phyloP scores from a whole-genome alignment of 1,140 invertebrate species.

The Trichonephila clavipes region DNA sequence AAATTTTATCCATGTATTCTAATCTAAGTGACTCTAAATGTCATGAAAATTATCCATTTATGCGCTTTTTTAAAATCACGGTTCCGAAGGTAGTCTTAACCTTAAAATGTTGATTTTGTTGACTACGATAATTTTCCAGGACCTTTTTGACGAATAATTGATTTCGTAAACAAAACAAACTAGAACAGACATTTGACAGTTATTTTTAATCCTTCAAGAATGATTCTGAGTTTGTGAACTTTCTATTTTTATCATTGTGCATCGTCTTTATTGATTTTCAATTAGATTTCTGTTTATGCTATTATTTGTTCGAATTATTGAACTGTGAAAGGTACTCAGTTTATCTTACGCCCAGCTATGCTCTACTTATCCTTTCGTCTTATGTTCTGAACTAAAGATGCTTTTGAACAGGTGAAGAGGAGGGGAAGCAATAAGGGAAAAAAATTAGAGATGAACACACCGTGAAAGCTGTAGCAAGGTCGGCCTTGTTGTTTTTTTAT shows the following conservation, averaged over 20 bases:
- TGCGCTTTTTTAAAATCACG: no score
- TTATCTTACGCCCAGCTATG: neutral
- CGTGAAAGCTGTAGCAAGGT: conserved; percentile 19
- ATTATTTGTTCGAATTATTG: conserved; percentile 51
- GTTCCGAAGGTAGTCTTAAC: no score
- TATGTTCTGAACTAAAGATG: neutral
- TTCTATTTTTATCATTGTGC: neutral
- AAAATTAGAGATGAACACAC: conserved; percentile 24
- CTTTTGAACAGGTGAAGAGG: conserved; percentile 37
- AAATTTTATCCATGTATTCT: no score
- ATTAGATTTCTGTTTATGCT: neutral
- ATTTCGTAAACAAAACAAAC: neutral
- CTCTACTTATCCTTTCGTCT: conserved; percentile 43
- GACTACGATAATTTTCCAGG: no score
- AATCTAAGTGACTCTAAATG: no score
- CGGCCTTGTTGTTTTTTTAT: neutral
- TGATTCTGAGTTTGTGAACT: neutral
- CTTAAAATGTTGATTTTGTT: no score
- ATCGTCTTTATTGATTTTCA: conserved; percentile 16
- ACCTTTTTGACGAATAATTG: no score
- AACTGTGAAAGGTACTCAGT: conserved; percentile 17
- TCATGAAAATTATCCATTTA: no score
- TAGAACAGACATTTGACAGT: neutral
- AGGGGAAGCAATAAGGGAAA: neutral
- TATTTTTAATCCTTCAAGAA: neutral